phyloP scores from a whole-genome alignment of 2,888 invertebrate species.

The Gryllus longicercus region DNA sequence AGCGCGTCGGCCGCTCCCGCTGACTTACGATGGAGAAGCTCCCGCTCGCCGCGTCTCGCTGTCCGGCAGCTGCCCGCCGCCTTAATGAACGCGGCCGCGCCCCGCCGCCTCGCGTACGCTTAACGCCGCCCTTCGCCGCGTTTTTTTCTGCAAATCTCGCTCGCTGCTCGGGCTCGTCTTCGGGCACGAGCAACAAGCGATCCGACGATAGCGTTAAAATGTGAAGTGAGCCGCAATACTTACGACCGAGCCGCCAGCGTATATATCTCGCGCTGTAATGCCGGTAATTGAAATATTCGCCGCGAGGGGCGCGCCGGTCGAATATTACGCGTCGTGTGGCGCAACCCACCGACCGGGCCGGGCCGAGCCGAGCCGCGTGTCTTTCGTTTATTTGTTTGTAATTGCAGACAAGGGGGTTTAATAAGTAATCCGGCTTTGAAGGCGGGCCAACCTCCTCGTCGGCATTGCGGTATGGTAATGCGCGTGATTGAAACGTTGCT shows the following conservation, averaged over 20 bases:
- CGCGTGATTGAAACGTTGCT: not conserved
- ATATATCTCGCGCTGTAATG: not conserved
- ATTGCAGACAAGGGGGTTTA: slow-evolving; percentile 3
- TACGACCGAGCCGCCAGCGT: not conserved
- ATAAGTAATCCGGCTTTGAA: not conserved
- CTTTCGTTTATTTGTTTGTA: slow-evolving; percentile 17
- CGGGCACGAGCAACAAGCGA: not conserved
- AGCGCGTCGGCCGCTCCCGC: too few species aligned
- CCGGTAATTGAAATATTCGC: slow-evolving; percentile 1
- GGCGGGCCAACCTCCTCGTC: not conserved
- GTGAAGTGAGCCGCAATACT: not conserved
- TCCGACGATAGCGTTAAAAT: not conserved
- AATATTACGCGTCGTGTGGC: not conserved
- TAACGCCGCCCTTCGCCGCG: too few species aligned
- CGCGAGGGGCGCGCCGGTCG: not conserved
- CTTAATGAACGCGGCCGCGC: too few species aligned
- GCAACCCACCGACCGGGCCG: not conserved
- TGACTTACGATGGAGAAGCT: too few species aligned
- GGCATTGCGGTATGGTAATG: slow-evolving; percentile 1
- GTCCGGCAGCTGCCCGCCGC: too few species aligned
- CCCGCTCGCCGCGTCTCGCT: too few species aligned
- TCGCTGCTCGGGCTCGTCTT: too few species aligned
- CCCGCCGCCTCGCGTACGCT: too few species aligned
- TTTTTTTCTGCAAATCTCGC: too few species aligned
- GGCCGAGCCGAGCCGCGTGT: not conserved